A percentile compares a stretch with the other conserved stretches of the same genome.
These are phyloP conservation scores for Pteropus alecto DNA, from an alignment of 2,113 vertebrate species.

Conservation along the genomic window DNA sequence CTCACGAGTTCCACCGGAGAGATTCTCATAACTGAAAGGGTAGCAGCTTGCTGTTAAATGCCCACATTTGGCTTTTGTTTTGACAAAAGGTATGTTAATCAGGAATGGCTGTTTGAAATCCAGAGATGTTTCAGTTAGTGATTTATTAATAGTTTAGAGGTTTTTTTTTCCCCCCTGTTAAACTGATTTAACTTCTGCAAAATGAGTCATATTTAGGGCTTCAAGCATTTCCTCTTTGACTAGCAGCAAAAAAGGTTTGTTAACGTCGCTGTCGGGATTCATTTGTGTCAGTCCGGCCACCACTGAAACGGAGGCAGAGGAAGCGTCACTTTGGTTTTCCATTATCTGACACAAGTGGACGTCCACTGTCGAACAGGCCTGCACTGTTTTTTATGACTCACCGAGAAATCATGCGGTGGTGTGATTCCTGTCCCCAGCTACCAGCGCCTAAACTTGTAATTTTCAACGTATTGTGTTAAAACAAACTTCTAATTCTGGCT, in stretches of 20 bases:
- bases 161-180: neutral
- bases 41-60: neutral
- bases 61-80: constrained; percentile 8
- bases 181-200: constrained; percentile 49
- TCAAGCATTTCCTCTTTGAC: constrained; percentile 45
- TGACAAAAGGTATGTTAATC: constrained; percentile 33
- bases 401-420: constrained; percentile 34
- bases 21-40: neutral
- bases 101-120: constrained; percentile 1
- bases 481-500: constrained; percentile 66
- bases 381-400: constrained; percentile 44
- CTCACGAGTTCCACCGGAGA: neutral
- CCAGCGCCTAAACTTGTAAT: constrained; percentile 56
- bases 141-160: constrained; percentile 33
- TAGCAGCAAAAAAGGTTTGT: neutral
- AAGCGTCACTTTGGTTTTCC: constrained; percentile 21
- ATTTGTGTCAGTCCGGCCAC: neutral
- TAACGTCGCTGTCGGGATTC: neutral
- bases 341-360: neutral
- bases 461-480: constrained; percentile 72
- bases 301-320: neutral
- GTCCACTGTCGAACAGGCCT: constrained; percentile 3
- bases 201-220: constrained; percentile 37
- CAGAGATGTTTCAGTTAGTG: constrained; percentile 4
- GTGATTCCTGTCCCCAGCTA: neutral